Conservation (phyloP, 2,797 vertebrate genomes). For the Tenualosa ilisha region DNA sequence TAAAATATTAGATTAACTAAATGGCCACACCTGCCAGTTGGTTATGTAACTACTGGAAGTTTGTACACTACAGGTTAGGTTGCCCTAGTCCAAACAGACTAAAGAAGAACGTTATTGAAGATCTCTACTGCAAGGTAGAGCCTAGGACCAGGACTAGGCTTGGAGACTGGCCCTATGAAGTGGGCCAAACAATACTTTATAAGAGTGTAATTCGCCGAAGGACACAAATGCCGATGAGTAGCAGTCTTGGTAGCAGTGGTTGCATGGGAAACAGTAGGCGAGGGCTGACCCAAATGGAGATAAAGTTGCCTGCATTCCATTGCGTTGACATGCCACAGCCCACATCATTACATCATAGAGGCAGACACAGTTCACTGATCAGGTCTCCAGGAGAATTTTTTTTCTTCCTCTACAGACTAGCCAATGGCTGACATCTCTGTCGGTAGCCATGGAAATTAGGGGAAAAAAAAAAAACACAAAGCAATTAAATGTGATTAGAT, state of each 20-base stretch:
- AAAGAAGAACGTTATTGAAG: neutral
- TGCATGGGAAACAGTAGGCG: conserved; percentile 28
- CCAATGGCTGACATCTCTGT: conserved; percentile 18
- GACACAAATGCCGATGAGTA: conserved; percentile 27
- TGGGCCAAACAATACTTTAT: neutral
- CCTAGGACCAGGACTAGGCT: too few species aligned
- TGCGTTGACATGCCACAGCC: conserved; percentile 42
- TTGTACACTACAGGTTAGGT: neutral
- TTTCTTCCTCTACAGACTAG: conserved; percentile 60
- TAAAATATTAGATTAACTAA: conserved; percentile 25
- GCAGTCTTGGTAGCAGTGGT: conserved; percentile 18
- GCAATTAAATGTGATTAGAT: conserved; percentile 10
- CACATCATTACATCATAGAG: conserved; percentile 53
- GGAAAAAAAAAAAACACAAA: conserved; percentile 49
- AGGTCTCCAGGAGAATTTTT: conserved; percentile 50
- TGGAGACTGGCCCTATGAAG: neutral
- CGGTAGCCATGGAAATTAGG: conserved; percentile 59
- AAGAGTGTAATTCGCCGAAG: neutral
- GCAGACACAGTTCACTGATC: conserved; percentile 46
- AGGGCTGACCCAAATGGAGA: conserved; percentile 39
- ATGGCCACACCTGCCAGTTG: neutral
- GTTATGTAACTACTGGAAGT: neutral
- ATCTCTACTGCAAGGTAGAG: too few species aligned
- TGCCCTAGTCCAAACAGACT: neutral
- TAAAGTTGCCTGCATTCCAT: conserved; percentile 52